A percentile compares a stretch with the other conserved stretches of the same genome.
Evolutionary conservation across 2,113 vertebrate genomes (phyloP).

Genomic region (Pterocles burchelli): DNA sequence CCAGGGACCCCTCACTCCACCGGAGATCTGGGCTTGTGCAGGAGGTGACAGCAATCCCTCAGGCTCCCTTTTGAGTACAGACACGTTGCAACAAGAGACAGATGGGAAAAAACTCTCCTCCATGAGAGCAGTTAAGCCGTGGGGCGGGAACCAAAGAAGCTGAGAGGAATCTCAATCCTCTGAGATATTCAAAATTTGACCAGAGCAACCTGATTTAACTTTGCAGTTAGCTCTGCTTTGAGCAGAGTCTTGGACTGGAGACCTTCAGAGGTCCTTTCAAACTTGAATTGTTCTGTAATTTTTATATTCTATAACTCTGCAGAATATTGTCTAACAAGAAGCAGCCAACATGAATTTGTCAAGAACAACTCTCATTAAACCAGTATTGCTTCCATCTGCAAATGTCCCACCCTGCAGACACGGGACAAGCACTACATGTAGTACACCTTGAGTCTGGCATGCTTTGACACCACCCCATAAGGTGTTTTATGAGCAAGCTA

Average conservation of each 20-base stretch:
- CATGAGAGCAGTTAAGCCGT: accelerated
- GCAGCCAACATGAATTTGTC: background rate
- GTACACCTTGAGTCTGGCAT: no score
- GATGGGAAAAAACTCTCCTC: background rate
- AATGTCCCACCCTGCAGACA: no score
- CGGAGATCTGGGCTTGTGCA: accelerated
- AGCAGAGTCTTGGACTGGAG: background rate
- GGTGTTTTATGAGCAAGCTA: no score
- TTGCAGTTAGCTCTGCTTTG: background rate
- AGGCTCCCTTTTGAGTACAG: background rate
- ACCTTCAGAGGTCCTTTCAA: background rate
- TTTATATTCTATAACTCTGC: background rate
- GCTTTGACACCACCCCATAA: no score
- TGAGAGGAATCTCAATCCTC: background rate
- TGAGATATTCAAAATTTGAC: background rate
- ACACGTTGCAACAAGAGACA: background rate
- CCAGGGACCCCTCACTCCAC: accelerated
- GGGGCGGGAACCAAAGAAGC: background rate
- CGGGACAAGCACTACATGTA: no score
- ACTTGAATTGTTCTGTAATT: background rate
- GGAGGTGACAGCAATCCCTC: accelerated
- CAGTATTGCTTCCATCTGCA: no score
- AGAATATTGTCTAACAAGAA: background rate
- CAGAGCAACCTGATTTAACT: accelerated
- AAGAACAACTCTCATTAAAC: background rate